Base-by-base conservation (phyloP, 2,797 vertebrate genomes). In the Columba guinea region DNA sequence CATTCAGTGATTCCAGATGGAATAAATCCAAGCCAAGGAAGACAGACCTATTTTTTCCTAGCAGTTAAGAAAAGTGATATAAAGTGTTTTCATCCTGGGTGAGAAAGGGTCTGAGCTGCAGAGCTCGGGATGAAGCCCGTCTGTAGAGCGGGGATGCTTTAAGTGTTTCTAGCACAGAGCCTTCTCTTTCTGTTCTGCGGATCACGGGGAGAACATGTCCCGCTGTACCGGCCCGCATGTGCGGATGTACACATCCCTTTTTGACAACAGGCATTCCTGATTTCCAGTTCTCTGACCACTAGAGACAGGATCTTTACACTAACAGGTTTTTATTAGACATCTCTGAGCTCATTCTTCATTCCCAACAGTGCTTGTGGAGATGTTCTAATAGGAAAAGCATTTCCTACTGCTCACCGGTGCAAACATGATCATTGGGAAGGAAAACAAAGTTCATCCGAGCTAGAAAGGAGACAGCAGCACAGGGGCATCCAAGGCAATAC, bases 381-480 rank as follows among this genome's bases (percentile, higher is more conserved):
- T 32, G 59, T 51, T 84, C 56, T 94, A 76, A 89, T 55, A 90
- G 87, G 90, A 86, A 34, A 90, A 96, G 82, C 70, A 74, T 94
- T 97, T 96, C 90, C 90, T 94, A 4, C 93, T 68, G 93, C 90
- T 96, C 94, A 90, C 85, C 51, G 53, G 90, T 92, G 88, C 94
- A 96, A 96, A 93, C 90, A 79, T 26, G 91, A 83, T 77, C 90
- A 83, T 1, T 77, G 94, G 60, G 93, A 93, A 64, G 93, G 95
- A 92, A 96, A 96, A 96, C 93, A 95, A 90, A 95, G 81, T 91
- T 96, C 88, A 64, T 94, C 74, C 58, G 70, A 96, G 91, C 89
- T 93, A 88, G 91, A 88, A 78, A 92, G 84, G 90, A 89, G 95
- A n/a, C 83, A 93, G 95, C 77, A 93, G 83, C 85, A 73, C 27